phyloP scores from a whole-genome alignment of 2,113 vertebrate genomes.

The Steatornis caripensis region DNA sequence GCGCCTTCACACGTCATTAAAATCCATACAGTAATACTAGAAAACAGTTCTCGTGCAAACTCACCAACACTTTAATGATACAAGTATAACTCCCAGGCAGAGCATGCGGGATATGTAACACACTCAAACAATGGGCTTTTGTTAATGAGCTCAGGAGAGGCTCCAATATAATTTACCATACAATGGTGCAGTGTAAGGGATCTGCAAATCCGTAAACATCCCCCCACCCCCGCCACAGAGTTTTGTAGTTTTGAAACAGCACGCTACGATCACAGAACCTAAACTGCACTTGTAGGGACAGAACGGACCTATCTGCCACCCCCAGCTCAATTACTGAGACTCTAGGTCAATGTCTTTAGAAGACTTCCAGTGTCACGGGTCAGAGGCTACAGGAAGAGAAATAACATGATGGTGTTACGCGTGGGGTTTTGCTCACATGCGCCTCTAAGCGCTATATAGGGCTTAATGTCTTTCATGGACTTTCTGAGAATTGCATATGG shows the following conservation, averaged over 20 bases:
- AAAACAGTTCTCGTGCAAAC: not conserved
- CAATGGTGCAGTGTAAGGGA: slow-evolving; percentile 20
- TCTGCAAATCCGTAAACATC: not conserved
- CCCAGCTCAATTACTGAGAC: not conserved
- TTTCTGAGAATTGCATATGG: not conserved
- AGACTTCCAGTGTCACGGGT: rapidly evolving
- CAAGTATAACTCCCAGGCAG: not conserved
- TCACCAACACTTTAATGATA: not conserved
- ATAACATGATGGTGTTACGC: rapidly evolving
- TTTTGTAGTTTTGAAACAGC: not conserved
- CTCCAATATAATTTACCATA: slow-evolving; percentile 35
- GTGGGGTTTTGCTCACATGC: not conserved
- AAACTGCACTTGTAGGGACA: not conserved
- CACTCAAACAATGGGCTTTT: slow-evolving; percentile 50
- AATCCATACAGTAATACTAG: not conserved
- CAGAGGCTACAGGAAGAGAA: rapidly evolving
- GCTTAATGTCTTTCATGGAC: rapidly evolving
- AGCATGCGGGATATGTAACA: not conserved
- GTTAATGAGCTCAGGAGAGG: slow-evolving; percentile 9
- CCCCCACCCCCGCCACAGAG: not conserved
- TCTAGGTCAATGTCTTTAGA: not conserved
- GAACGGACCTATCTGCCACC: not conserved
- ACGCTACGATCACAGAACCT: not conserved
- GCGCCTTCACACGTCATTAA: slow-evolving; percentile 8
- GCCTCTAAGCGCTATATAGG: not conserved